Evolutionary conservation across 1,140 invertebrate genomes (phyloP), one percentile per base, ranked within the genome.

Genomic region (Bombus fervidus): DNA sequence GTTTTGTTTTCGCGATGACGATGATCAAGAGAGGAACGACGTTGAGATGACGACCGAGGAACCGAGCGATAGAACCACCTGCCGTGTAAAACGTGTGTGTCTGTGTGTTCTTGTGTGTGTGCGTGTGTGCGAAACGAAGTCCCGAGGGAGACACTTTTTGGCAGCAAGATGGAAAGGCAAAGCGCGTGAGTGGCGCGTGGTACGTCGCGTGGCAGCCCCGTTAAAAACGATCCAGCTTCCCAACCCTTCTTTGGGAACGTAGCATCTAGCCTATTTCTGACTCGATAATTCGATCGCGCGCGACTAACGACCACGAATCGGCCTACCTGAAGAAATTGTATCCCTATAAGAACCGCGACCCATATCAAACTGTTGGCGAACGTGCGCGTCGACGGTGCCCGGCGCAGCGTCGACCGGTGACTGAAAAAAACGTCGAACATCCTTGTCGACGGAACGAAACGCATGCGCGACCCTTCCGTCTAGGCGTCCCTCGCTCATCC

Each of bases 321-420:
- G 31, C 39, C 83, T 72, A 47, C 25, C 68, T 53, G 77, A 34
- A 62, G 57, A 41, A 72, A 71, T 43, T 43, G 25, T n/a, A 62
- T 62, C 10, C 59, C 41, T n/a, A 9, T 34, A 15, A 47, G 41
- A 53, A 31, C 59, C 37, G 34, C 72, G 53, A 34, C 10, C 77
- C 77, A 31, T 80, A 73, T 64, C 81, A 53, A 41, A 62, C 73
- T 82, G 13, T 10, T 80, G 85, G 82, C 85, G 62, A 80, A 77
- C 69, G 68, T 86, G 78, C 81, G 72, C 84, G 85, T 89, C 93
- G 93, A 93, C 92, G 92, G 88, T 91, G 92, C 93, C 91, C 92
- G 93, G 92, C 93, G 92, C 91, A 94, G 88, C 93, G 93, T 94
- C 93, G 91, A 94, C 94, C 94, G 93, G 93, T 94, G 88, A 95